A percentile compares a stretch with the other conserved stretches of the same genome.
Conservation (phyloP, 2,888 invertebrate genomes). For the Galerucella calmariensis region DNA sequence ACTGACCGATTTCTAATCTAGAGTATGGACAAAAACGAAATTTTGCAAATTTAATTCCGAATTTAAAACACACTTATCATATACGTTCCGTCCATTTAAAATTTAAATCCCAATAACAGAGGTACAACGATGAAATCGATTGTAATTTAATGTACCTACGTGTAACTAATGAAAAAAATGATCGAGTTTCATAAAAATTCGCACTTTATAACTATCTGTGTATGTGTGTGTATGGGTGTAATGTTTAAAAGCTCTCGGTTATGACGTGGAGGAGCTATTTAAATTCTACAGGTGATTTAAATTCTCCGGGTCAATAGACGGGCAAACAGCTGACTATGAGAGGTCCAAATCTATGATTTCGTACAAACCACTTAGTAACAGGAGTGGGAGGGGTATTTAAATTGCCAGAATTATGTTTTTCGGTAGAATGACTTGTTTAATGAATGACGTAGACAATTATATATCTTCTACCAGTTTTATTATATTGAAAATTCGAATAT, state of each 20-base stretch:
- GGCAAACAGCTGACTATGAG: slow-evolving; percentile 26
- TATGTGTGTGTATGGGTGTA: background rate
- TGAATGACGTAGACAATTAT: background rate
- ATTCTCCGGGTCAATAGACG: slow-evolving; percentile 32
- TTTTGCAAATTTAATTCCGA: background rate
- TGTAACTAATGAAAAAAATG: slow-evolving; percentile 10
- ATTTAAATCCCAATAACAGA: slow-evolving; percentile 12
- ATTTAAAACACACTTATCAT: background rate
- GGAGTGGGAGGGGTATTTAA: background rate
- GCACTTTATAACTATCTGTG: slow-evolving; percentile 1
- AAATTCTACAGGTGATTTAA: slow-evolving; percentile 27
- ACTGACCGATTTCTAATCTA: background rate
- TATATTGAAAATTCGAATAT: background rate
- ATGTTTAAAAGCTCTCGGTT: background rate
- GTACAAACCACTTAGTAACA: slow-evolving; percentile 10
- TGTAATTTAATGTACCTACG: background rate
- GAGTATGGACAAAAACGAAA: background rate
- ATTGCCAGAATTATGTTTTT: background rate
- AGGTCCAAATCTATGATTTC: slow-evolving; percentile 18
- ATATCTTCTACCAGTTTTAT: background rate
- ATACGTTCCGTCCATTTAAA: slow-evolving; percentile 13
- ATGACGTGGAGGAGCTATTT: slow-evolving; percentile 16
- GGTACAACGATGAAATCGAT: slow-evolving; percentile 1
- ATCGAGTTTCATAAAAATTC: background rate
- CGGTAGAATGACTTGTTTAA: background rate